These are phyloP conservation scores for Conomelus anceps DNA, from an alignment of 2,888 invertebrate genomes.

Conservation along the genomic window DNA sequence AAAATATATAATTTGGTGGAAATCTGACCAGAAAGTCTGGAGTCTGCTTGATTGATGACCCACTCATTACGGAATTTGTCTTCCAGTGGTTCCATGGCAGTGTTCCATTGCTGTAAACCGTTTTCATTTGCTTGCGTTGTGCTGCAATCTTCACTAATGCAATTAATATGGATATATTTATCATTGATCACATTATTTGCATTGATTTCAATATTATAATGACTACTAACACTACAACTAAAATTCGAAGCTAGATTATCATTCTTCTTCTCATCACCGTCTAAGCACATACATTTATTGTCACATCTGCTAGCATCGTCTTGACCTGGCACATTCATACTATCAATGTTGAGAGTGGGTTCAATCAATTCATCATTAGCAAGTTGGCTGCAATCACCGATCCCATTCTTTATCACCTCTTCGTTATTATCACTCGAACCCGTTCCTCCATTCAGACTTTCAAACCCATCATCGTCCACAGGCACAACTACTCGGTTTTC, in stretches of 20 bases:
- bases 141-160: background rate
- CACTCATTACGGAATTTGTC: slow-evolving; percentile 8
- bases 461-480: slow-evolving; percentile 73
- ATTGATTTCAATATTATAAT: background rate
- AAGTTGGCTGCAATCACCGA: background rate
- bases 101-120: background rate
- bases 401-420: slow-evolving; percentile 35
- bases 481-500: slow-evolving; percentile 34
- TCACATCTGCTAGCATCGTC: background rate
- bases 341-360: background rate
- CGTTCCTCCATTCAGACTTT: slow-evolving; percentile 75
- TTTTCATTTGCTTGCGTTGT: background rate
- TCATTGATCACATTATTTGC: background rate
- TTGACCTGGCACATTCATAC: background rate
- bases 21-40: background rate
- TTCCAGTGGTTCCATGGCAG: background rate
- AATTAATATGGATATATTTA: background rate
- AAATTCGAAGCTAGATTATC: background rate
- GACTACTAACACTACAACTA: background rate
- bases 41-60: background rate
- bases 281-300: background rate
- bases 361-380: background rate
- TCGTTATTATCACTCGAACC: slow-evolving; percentile 60
- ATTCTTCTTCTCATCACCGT: background rate
- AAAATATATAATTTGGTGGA: background rate